Base-by-base conservation (phyloP, 2,888 invertebrate species). In the Campoletis raptor region DNA sequence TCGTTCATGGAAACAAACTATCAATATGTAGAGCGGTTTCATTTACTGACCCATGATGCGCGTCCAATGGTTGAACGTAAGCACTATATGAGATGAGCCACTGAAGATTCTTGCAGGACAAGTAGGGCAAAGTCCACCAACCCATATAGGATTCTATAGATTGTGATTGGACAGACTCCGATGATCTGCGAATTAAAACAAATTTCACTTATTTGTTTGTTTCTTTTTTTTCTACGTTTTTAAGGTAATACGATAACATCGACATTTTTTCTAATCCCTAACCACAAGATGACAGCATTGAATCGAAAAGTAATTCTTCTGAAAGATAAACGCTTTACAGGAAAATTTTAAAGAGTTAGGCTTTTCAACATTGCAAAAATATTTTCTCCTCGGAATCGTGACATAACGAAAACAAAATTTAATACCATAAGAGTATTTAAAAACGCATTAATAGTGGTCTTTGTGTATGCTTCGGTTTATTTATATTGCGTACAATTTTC, bases 61-160 rank as follows among this genome's bases (percentile, higher is more conserved):
- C 74, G 81, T 92, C 92, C 83, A 89, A 89, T 40, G 92, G 91
- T 40, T 91, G 87, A 67, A 92, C 89, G 83, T 92, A 91, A 36
- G 98, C 97, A 88, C 97, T 98, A 94, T 98, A 98, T 4, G 98
- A 98, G 73, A 98, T 95, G 90, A 98, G 95, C 98, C 98, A 98
- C 86, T 96, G 96, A 89, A 96, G 96, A 42, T 96, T 95, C 85
- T 96, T 96, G 94, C 98, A 98, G 89, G 97, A 97, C 94, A 97
- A 98, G 94, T 98, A 98, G 0, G 98, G 98, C 91, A 96, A 97
- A 24, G 98, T 98, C 98, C 98, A 98, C 96, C 97, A 97, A 37
- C 98, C 97, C 91, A 96, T 95, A 87, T 96, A 96, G 85, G 96
- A 96, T 84, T 95, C 95, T 79, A 96, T 96, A n/a, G 95, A 95